A percentile compares a stretch with the other conserved stretches of the same genome.
Conservation (phyloP, 2,797 vertebrate species). For the Thamnophis elegans region DNA sequence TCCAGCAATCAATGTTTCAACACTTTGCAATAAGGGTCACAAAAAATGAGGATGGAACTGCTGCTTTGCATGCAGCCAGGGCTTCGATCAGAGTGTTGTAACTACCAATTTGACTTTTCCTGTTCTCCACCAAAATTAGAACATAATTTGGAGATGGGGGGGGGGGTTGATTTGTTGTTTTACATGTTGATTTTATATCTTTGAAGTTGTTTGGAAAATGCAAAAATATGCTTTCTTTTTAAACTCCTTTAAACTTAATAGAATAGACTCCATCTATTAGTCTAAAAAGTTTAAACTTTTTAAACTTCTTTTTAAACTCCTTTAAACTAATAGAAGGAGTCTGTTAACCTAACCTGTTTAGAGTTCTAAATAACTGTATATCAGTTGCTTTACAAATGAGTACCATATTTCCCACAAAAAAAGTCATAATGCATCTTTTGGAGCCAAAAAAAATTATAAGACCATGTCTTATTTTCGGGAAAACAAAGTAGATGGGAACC, state of each 20-base stretch:
- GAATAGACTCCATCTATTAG: too few species aligned
- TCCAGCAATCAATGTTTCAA: background rate
- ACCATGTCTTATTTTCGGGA: too few species aligned
- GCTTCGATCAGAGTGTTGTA: background rate
- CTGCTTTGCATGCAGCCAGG: background rate
- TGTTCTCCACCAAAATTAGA: background rate
- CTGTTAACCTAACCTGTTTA: background rate
- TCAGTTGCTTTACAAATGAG: background rate
- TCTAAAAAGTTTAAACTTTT: too few species aligned
- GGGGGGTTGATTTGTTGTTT: background rate
- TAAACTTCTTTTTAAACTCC: too few species aligned
- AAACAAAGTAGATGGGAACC: too few species aligned
- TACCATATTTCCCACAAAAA: background rate
- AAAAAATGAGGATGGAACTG: background rate
- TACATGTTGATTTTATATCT: background rate
- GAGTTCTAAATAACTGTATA: background rate
- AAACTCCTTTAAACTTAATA: too few species aligned
- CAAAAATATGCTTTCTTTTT: background rate
- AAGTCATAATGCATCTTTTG: too few species aligned
- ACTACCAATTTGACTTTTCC: background rate
- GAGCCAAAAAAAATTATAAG: too few species aligned
- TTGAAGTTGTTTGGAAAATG: background rate
- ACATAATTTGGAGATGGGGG: too few species aligned
- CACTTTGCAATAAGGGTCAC: background rate
- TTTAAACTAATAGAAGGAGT: background rate